Evolutionary conservation across 2,888 invertebrate species (phyloP).

Genomic region (Lobophora halterata): DNA sequence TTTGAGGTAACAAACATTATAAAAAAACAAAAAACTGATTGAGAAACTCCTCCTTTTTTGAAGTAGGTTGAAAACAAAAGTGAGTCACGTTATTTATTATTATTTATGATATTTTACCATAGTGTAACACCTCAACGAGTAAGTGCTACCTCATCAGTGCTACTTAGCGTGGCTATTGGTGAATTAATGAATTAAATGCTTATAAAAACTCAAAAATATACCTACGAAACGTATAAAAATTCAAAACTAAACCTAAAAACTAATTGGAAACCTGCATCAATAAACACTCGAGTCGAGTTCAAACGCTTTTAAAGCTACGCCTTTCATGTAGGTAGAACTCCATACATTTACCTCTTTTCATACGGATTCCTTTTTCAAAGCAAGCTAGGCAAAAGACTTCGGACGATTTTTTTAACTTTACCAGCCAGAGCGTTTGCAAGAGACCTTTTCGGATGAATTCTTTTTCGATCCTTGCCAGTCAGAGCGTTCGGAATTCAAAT

Average conservation of each 20-base stretch:
- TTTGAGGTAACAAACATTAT: too few relatives aligned
- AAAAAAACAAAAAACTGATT: too few relatives aligned
- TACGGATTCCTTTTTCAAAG: slow-evolving; percentile 10
- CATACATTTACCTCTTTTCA: slow-evolving; percentile 16
- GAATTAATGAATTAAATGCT: slow-evolving; percentile 3
- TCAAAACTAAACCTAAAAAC: slow-evolving; percentile 12
- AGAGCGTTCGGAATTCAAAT: slow-evolving; percentile 51
- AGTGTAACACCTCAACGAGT: too few relatives aligned
- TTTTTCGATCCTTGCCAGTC: slow-evolving; percentile 8
- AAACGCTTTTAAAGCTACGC: slow-evolving; percentile 5
- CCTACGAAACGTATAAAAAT: slow-evolving; percentile 1
- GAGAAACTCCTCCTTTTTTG: too few relatives aligned
- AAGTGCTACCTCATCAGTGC: not conserved
- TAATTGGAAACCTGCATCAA: slow-evolving; percentile 11
- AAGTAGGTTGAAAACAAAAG: too few relatives aligned
- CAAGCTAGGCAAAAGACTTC: slow-evolving; percentile 5
- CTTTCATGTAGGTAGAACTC: slow-evolving; percentile 16
- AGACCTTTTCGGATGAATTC: slow-evolving; percentile 13
- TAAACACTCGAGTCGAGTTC: slow-evolving; percentile 9
- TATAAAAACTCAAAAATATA: slow-evolving; percentile 6
- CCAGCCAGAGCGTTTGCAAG: slow-evolving; percentile 14
- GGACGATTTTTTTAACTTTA: slow-evolving; percentile 8
- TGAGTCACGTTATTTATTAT: too few relatives aligned
- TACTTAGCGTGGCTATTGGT: too few relatives aligned
- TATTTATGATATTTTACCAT: too few relatives aligned